Base-by-base conservation (phyloP, 2,113 vertebrate species). In the Numenius arquata region DNA sequence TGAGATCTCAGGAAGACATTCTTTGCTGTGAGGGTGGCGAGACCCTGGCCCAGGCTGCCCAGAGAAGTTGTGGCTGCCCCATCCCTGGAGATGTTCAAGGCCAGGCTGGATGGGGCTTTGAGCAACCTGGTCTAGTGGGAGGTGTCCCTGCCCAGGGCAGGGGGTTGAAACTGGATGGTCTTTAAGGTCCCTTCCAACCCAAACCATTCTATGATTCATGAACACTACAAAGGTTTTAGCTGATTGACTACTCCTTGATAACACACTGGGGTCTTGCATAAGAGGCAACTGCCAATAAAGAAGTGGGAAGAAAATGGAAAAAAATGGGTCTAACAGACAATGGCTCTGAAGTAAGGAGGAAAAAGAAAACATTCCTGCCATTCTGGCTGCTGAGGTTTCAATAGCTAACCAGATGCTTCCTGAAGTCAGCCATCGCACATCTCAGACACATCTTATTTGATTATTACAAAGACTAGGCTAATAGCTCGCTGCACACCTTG, bases 401-500 rank as follows among this genome's bases (percentile, higher is more conserved):
- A 7, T 20, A 41, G 34, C 48, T 75, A 43, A 84, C 27, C 80
- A 84, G 62, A 20, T 41, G n/a, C 74, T 62, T 89, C 83, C 86
- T 53, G 1, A 66, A 88, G 36, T 8, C 36, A 71, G 61, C 18
- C 71, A 32, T 2, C 70, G 77, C 55, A 68, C 32, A 66, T 34
- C 38, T 73, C 47, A 29, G 73, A 40, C n/a, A 61, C 36, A 43
- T 53, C 84, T 93, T 43, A 61, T 30, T 62, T 91, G 85, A 75
- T 93, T 95, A 81, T 14, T 13, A 45, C 34, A 40, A 74, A 72
- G 70, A 29, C 15, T 21, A 29, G 56, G 61, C 90, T 91, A 80
- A 92, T 29, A 62, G 78, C 3, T 79, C 67, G 45, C 53, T 43
- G 61, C 72, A 83, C 91, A 94, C 85, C 85, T 91, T 81, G 75